phyloP scores from a whole-genome alignment of 2,888 invertebrate genomes.

The Morpho deidamia region DNA sequence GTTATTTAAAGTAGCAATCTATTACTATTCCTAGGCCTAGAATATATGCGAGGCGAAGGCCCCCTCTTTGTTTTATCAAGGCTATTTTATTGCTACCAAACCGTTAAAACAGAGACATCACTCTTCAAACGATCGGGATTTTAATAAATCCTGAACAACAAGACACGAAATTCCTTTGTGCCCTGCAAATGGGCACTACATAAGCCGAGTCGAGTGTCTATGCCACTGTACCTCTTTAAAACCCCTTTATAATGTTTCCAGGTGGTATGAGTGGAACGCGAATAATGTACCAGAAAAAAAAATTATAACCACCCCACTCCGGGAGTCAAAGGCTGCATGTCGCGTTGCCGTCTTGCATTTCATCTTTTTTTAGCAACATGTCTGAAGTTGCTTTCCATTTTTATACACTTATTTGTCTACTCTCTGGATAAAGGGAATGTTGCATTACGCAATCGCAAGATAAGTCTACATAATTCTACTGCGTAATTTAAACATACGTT shows the following conservation, averaged over 20 bases:
- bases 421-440: constrained; percentile 20
- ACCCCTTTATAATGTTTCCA: constrained; percentile 22
- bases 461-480: constrained; percentile 2
- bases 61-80: too few relatives aligned
- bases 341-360: constrained; percentile 19
- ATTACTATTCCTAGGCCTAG: too few relatives aligned
- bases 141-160: too few relatives aligned
- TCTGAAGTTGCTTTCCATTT: constrained; percentile 26
- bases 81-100: too few relatives aligned
- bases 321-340: constrained; percentile 20
- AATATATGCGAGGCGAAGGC: too few relatives aligned
- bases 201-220: constrained; percentile 14
- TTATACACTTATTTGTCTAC: constrained; percentile 25
- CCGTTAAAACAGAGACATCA: too few relatives aligned
- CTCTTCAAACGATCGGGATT: too few relatives aligned
- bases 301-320: constrained; percentile 26
- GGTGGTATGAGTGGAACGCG: constrained; percentile 19
- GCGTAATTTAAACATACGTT: background rate
- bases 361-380: constrained; percentile 24
- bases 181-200: constrained; percentile 19
- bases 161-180: constrained; percentile 15
- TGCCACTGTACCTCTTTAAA: constrained; percentile 22
- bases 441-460: constrained; percentile 15
- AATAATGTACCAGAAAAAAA: constrained; percentile 27
- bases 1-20: too few relatives aligned